These are phyloP conservation scores for Pheosia gnoma DNA, from an alignment of 2,888 invertebrate genomes.

Conservation along the genomic window DNA sequence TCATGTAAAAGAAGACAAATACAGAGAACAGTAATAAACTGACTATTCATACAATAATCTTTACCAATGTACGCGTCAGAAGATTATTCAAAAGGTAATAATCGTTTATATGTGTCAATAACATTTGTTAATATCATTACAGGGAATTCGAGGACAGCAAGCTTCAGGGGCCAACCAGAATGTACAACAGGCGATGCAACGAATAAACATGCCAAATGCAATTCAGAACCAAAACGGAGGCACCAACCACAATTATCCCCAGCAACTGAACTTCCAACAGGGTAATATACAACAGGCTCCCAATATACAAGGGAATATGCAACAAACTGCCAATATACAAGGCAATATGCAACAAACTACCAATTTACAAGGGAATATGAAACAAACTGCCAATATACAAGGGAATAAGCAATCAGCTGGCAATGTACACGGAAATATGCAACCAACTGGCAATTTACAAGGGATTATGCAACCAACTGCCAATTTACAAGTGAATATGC, in stretches of 20 bases:
- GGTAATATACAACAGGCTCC: constrained; percentile 32
- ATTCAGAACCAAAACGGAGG: constrained; percentile 34
- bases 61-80: too few species aligned
- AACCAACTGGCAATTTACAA: too few species aligned
- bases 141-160: constrained; percentile 48
- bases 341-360: constrained; percentile 36
- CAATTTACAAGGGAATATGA: too few species aligned
- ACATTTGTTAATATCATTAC: constrained; percentile 24
- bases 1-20: not conserved
- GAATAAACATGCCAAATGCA: constrained; percentile 22
- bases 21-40: constrained; percentile 12
- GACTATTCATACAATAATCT: constrained; percentile 1
- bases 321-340: constrained; percentile 36
- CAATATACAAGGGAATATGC: constrained; percentile 37
- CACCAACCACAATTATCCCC: constrained; percentile 28
- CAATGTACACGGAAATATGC: too few species aligned
- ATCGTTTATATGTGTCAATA: constrained; percentile 16
- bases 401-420: too few species aligned
- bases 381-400: too few species aligned
- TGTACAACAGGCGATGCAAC: constrained; percentile 26
- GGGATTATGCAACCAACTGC: too few species aligned
- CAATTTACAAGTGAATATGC: constrained; percentile 35
- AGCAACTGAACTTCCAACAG: constrained; percentile 24
- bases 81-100: constrained; percentile 7
- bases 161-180: constrained; percentile 39